These are phyloP conservation scores for Drosophila bocki DNA, from an alignment of 1,140 invertebrate species.

Conservation along the genomic window DNA sequence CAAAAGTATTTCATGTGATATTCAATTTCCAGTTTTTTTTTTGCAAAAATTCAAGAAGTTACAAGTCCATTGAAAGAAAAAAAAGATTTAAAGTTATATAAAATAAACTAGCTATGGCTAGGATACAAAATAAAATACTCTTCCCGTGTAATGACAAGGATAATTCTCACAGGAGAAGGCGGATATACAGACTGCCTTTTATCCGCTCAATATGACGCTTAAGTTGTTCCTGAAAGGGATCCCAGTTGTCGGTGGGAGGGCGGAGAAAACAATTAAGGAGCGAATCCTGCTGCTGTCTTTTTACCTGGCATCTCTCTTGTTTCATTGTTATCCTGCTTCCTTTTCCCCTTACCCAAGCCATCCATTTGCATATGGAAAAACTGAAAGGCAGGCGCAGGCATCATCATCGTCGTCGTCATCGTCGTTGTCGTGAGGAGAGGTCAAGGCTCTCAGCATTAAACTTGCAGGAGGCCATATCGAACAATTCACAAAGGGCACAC, in stretches of 20 bases:
- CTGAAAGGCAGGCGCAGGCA: slow-evolving; percentile 7
- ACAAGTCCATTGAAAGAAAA: neutral
- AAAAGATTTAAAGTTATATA: neutral
- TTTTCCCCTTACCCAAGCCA: neutral
- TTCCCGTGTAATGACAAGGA: neutral
- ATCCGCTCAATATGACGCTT: slow-evolving; percentile 54
- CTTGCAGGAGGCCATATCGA: slow-evolving; percentile 17
- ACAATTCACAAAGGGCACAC: slow-evolving; percentile 24
- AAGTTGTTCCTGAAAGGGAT: slow-evolving; percentile 41
- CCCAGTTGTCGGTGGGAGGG: slow-evolving; percentile 3
- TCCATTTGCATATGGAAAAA: slow-evolving; percentile 45
- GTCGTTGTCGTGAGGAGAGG: slow-evolving; percentile 12
- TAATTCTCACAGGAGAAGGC: neutral
- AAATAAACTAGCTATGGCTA: too few species aligned
- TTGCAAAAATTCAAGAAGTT: neutral
- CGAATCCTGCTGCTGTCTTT: slow-evolving; percentile 26
- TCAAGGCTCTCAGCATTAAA: slow-evolving; percentile 33
- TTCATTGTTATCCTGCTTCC: slow-evolving; percentile 16
- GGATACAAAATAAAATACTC: neutral
- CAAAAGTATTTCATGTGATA: slow-evolving; percentile 71
- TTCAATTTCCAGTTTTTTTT: neutral
- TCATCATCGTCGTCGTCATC: neutral
- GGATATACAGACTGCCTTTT: slow-evolving; percentile 22
- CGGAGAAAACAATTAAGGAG: slow-evolving; percentile 46
- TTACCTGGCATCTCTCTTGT: slow-evolving; percentile 14